Evolutionary conservation across 37 sponge, comb jelly and placozoan genomes (phyloP), one percentile per base, ranked within the genome.

Genomic region (Ianthella basta): DNA sequence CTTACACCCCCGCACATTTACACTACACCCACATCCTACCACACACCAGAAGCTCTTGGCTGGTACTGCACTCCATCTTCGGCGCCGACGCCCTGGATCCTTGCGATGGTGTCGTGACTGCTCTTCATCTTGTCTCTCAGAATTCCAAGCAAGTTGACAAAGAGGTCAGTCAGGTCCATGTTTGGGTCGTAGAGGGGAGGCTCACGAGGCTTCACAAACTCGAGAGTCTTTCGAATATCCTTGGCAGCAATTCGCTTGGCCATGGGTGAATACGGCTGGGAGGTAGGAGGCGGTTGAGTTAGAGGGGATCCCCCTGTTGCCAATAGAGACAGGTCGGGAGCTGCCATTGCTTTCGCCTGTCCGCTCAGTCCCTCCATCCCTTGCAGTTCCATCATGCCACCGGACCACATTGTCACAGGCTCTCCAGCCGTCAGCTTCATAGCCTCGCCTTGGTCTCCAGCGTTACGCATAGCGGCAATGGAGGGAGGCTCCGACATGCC

Each of bases 141-240:
- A 14, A 75, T 75, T 12, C 44, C 78, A 50, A 75, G 37, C 78
- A 75, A 41, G 78, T 75, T 75, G 78, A 75, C 78, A 18, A 75
- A 24, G 38, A 53, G 37, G 54, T 19, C 37, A 0, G 78, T 75
- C 54, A 75, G 78, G n/a, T 75, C 78, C 78, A 75, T 53, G 25
- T 18, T 53, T 0, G 21, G 37, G 78, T 75, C 78, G 10, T 39
- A 75, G 19, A 36, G 20, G 18, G 25, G 78, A 14, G 78, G 78
- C 4, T 75, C 54, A 15, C 54, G 37, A 41, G 78, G 53, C 16
- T 36, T 39, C 3, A 75, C 78, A 50, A 75, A 75, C 44, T 75
- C 78, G 1, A 75, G 21, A 2, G 78, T 75, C 78, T 75, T 75
- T 12, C 54, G 20, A 0, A 75, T 41, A 19, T 75, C 78, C 53